Conservation (phyloP, 2,113 vertebrate genomes). For the Geococcyx californianus region DNA sequence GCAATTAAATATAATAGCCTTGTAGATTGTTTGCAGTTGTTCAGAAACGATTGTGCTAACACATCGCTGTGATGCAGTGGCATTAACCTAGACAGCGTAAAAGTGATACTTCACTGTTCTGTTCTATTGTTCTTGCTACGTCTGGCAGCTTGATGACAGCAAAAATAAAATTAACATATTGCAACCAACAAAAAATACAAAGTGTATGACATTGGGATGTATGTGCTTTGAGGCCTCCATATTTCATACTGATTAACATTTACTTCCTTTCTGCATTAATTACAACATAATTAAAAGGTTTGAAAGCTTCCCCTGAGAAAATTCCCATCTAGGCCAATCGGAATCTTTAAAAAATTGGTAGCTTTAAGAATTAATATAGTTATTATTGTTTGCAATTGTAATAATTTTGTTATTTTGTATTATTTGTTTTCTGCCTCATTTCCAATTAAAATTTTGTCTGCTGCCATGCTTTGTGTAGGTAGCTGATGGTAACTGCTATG, state of each 20-base stretch:
- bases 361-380: neutral
- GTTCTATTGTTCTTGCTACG: neutral
- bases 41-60: neutral
- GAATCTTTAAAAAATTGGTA: constrained; percentile 15
- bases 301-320: neutral
- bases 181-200: neutral
- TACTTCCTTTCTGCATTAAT: neutral
- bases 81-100: neutral
- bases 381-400: neutral
- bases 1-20: constrained; percentile 49
- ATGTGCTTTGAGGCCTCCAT: neutral
- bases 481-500: neutral
- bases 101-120: neutral
- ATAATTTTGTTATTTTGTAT: neutral
- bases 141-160: neutral
- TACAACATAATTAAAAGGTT: neutral
- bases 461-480: neutral
- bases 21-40: constrained; percentile 39
- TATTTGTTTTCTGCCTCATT: neutral
- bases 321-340: constrained; percentile 1
- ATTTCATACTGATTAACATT: neutral
- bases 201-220: neutral
- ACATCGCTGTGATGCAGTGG: neutral
- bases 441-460: neutral
- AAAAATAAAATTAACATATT: neutral